Evolutionary conservation across 2,113 vertebrate species (phyloP).

Genomic region (Thomomys bottae): DNA sequence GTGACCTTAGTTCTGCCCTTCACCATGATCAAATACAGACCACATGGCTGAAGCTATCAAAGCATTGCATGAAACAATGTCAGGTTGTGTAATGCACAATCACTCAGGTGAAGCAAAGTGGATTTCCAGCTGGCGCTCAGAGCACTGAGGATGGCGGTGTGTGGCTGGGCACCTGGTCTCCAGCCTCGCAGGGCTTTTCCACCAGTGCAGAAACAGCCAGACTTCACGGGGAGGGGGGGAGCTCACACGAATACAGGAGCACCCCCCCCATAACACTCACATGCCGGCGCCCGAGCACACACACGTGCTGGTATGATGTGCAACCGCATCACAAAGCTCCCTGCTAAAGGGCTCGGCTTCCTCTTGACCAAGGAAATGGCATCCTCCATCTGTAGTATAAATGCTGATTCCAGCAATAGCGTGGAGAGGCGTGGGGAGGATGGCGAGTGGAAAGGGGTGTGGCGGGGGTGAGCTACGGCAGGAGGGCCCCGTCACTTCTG

Average conservation of each 20-base stretch:
- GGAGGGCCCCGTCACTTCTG: rapidly evolving
- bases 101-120: too few species aligned
- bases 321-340: not conserved
- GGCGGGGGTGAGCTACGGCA: too few species aligned
- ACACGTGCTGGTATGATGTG: not conserved
- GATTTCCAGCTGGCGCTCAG: too few species aligned
- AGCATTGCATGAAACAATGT: not conserved
- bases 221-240: not conserved
- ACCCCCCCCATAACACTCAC: too few species aligned
- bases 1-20: too few species aligned
- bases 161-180: rapidly evolving
- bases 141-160: not conserved
- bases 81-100: too few species aligned
- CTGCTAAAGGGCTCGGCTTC: not conserved
- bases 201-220: not conserved
- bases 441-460: rapidly evolving
- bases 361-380: not conserved
- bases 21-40: not conserved
- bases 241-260: too few species aligned
- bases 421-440: rapidly evolving
- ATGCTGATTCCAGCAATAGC: not conserved
- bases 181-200: not conserved
- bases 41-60: not conserved
- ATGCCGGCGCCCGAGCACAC: not conserved
- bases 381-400: not conserved